A percentile compares a stretch with the other conserved stretches of the same genome.
phyloP scores from a whole-genome alignment of 1,140 invertebrate genomes.

The Psix sp. region DNA sequence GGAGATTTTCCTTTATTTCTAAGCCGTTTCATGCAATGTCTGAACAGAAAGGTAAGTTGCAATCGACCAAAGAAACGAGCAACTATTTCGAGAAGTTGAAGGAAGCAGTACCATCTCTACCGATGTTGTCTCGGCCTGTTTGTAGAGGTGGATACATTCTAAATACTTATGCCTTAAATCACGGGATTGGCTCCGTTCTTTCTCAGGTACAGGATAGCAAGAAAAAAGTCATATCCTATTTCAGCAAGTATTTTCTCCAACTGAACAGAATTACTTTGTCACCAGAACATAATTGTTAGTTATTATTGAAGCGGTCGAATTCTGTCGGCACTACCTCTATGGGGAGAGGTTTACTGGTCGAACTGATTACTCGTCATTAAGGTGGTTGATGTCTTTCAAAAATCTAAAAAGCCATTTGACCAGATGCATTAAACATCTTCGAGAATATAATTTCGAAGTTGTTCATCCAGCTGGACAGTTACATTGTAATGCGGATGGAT shows the following conservation, averaged over 20 bases:
- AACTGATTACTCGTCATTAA: not conserved
- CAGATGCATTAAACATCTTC: slow-evolving; percentile 2
- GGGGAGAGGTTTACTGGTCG: not conserved
- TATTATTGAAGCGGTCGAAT: not conserved
- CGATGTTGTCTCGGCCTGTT: not conserved
- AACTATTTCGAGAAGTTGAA: not conserved
- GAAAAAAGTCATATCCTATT: not conserved
- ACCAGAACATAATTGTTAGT: not conserved
- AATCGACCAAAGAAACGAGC: no score
- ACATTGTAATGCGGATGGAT: slow-evolving; percentile 12
- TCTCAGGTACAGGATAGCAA: not conserved
- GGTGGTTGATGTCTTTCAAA: slow-evolving; percentile 5
- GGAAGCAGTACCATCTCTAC: not conserved
- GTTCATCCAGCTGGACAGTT: slow-evolving; percentile 13
- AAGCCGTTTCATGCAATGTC: no score
- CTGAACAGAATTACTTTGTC: no score
- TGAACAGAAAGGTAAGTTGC: no score
- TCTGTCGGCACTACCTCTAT: slow-evolving; percentile 1
- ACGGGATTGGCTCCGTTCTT: not conserved
- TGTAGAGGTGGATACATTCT: not conserved
- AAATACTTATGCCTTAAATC: not conserved
- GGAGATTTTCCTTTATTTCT: no score
- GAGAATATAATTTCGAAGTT: slow-evolving; percentile 28
- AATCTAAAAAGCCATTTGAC: not conserved
- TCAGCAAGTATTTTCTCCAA: not conserved